Evolutionary conservation across 2,797 vertebrate genomes (phyloP).

Genomic region (Yasuhikotakia modesta): DNA sequence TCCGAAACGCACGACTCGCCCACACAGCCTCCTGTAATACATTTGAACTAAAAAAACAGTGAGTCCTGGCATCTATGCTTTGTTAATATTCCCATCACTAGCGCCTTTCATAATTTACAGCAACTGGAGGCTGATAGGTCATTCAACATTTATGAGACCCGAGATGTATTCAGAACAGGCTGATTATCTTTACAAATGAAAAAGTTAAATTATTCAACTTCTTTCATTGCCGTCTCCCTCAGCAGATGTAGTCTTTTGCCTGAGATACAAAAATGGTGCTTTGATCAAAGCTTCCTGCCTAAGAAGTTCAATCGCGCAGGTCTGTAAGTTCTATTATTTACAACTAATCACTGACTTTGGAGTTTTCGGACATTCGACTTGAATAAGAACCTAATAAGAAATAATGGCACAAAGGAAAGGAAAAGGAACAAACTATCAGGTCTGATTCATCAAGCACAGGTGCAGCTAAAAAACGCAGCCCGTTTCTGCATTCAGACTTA

Average conservation of each 20-base stretch:
- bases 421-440: slow-evolving; percentile 61
- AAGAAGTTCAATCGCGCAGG: slow-evolving; percentile 64
- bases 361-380: slow-evolving; percentile 63
- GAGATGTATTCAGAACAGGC: slow-evolving; percentile 96
- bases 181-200: slow-evolving; percentile 99
- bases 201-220: slow-evolving; percentile 93
- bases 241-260: slow-evolving; percentile 67
- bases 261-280: slow-evolving; percentile 60
- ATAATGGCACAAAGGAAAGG: slow-evolving; percentile 59
- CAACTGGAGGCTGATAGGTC: slow-evolving; percentile 99
- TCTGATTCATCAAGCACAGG: slow-evolving; percentile 58
- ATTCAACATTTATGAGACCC: slow-evolving; percentile 99
- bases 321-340: slow-evolving; percentile 75
- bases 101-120: slow-evolving; percentile 99
- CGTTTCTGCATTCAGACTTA: slow-evolving; percentile 52
- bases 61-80: slow-evolving; percentile 62
- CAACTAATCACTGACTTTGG: slow-evolving; percentile 67
- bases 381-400: slow-evolving; percentile 64
- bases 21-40: slow-evolving; percentile 82
- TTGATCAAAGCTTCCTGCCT: slow-evolving; percentile 62
- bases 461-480: slow-evolving; percentile 23
- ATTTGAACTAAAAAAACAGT: slow-evolving; percentile 77
- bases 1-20: slow-evolving; percentile 60
- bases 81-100: slow-evolving; percentile 95
- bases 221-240: slow-evolving; percentile 64